phyloP scores from a whole-genome alignment of 2,797 vertebrate genomes.

The Pelobates cultripes region DNA sequence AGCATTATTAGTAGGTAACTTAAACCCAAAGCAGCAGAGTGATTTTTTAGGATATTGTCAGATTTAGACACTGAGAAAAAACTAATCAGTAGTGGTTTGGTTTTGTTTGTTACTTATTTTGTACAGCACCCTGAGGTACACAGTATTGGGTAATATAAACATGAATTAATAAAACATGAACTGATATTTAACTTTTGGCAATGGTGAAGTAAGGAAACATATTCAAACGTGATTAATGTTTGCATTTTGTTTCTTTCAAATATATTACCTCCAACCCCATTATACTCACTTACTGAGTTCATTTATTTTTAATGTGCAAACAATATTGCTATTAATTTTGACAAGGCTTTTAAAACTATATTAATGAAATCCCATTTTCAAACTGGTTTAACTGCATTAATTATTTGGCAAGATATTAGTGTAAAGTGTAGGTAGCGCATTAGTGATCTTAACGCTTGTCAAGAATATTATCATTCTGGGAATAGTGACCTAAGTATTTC shows the following conservation, averaged over 20 bases:
- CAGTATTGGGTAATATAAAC: conserved; percentile 13
- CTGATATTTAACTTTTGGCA: conserved; percentile 22
- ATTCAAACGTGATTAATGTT: conserved; percentile 31
- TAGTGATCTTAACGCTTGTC: not conserved
- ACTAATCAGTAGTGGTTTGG: not conserved
- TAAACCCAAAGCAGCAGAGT: too few relatives aligned
- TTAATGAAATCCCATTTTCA: conserved; percentile 16
- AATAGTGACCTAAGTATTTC: not conserved
- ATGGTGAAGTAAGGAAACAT: conserved; percentile 14
- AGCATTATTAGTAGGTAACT: too few relatives aligned
- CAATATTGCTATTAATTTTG: conserved; percentile 11
- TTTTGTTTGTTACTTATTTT: conserved; percentile 8
- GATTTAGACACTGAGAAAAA: too few relatives aligned
- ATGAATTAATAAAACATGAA: conserved; percentile 35
- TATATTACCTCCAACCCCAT: conserved; percentile 22
- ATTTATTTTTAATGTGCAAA: conserved; percentile 23
- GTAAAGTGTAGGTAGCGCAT: not conserved
- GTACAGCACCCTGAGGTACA: not conserved
- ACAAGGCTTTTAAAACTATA: conserved; percentile 8
- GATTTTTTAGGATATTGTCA: too few relatives aligned
- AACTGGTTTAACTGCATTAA: not conserved
- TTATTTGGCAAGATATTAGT: not conserved
- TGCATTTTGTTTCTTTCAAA: not conserved
- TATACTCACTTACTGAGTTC: conserved; percentile 12
- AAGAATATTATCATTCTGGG: not conserved